Conservation (phyloP, 2,888 invertebrate genomes). For the Calameuta filiformis region DNA sequence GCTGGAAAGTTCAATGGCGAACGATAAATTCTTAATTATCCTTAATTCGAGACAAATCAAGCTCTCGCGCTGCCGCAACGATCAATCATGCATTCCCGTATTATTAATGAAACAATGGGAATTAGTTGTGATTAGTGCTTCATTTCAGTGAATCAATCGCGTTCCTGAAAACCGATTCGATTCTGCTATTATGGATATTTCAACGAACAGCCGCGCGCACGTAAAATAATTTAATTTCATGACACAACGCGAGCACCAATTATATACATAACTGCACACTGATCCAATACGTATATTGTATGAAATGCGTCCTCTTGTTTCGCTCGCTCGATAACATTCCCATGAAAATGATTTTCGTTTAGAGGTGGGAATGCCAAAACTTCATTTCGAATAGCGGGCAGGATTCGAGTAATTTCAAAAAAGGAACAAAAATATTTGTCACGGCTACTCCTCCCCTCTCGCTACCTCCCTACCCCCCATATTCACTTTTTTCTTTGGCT, state of each 20-base stretch:
- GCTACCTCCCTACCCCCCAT: slow-evolving; percentile 5
- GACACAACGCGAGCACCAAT: slow-evolving; percentile 6
- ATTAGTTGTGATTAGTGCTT: slow-evolving; percentile 51
- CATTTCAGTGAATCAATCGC: slow-evolving; percentile 47
- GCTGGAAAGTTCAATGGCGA: too few species aligned
- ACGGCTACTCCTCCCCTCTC: not conserved
- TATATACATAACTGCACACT: too few species aligned
- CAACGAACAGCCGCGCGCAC: slow-evolving; percentile 39
- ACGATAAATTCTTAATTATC: slow-evolving; percentile 46
- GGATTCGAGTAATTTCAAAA: too few species aligned
- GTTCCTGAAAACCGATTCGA: slow-evolving; percentile 45
- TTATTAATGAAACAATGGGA: slow-evolving; percentile 49
- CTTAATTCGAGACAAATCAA: slow-evolving; percentile 44
- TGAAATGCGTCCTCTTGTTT: too few species aligned
- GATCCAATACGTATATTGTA: too few species aligned
- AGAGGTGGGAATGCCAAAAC: too few species aligned
- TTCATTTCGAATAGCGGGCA: too few species aligned
- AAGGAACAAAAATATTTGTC: not conserved
- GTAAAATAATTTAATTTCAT: slow-evolving; percentile 44
- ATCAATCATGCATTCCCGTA: slow-evolving; percentile 35
- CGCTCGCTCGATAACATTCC: too few species aligned
- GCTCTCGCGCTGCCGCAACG: slow-evolving; percentile 37
- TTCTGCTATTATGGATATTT: slow-evolving; percentile 45
- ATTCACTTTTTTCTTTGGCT: slow-evolving; percentile 8
- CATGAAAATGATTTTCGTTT: too few species aligned